These are phyloP conservation scores for Escarpia spicata DNA, from an alignment of 2,888 invertebrate genomes.

Conservation along the genomic window DNA sequence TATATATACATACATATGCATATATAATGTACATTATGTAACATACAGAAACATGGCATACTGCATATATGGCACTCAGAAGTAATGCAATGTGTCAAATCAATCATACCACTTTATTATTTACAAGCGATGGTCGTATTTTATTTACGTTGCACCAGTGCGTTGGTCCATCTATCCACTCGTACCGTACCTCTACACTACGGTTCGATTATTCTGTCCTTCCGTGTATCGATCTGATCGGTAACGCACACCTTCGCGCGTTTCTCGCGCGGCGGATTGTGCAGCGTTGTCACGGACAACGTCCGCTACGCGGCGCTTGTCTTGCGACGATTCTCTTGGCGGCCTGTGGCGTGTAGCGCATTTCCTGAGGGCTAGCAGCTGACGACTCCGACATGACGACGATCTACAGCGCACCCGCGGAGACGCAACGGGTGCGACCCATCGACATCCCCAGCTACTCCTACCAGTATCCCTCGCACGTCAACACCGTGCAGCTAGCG, in stretches of 20 bases:
- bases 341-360: neutral
- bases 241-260: neutral
- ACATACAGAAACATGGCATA: neutral
- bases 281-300: neutral
- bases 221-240: slow-evolving; percentile 6
- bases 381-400: slow-evolving; percentile 54
- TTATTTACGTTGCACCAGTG: neutral
- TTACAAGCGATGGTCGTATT: neutral
- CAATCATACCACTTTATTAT: neutral
- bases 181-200: neutral
- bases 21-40: neutral
- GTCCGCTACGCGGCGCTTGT: neutral
- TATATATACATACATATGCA: neutral
- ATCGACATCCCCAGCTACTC: slow-evolving; percentile 57
- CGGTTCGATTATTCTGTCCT: neutral
- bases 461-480: slow-evolving; percentile 56
- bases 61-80: neutral
- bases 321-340: neutral
- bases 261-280: neutral
- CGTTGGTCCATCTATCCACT: neutral
- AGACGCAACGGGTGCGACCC: slow-evolving; percentile 43
- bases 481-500: slow-evolving; percentile 46
- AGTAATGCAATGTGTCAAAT: neutral
- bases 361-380: neutral
- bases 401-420: slow-evolving; percentile 51